Conservation (phyloP, 2,113 vertebrate genomes). For the Lepidothrix coronata region DNA sequence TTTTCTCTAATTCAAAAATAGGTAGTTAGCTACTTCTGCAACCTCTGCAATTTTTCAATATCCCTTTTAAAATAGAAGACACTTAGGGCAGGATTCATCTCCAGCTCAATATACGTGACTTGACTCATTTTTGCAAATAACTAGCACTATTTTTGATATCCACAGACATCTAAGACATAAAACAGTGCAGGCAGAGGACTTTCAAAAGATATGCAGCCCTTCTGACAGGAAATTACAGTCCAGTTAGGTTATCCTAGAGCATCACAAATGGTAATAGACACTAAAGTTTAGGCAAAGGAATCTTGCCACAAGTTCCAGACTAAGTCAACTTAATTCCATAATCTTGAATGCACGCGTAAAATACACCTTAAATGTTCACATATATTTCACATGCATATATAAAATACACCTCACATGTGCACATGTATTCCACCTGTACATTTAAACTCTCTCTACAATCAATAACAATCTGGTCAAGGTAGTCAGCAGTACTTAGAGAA, state of each 20-base stretch:
- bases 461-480: neutral
- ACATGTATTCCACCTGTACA: neutral
- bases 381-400: neutral
- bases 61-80: neutral
- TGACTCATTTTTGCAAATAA: neutral
- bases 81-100: neutral
- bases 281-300: neutral
- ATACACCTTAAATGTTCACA: neutral
- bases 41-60: neutral
- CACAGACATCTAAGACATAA: neutral
- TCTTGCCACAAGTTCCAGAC: neutral
- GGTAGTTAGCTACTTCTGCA: neutral
- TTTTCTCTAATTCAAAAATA: neutral
- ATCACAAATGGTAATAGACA: neutral
- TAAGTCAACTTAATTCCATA: neutral
- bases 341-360: neutral
- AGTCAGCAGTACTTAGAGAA: neutral
- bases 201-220: neutral
- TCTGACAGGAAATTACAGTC: neutral
- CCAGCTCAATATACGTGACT: neutral
- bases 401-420: neutral
- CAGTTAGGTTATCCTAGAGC: neutral
- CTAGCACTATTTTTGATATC: neutral
- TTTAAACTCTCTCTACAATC: neutral
- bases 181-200: neutral